A percentile compares a stretch with the other conserved stretches of the same genome.
Conservation (phyloP, 2,888 invertebrate genomes). For the Pristionchus mayeri region DNA sequence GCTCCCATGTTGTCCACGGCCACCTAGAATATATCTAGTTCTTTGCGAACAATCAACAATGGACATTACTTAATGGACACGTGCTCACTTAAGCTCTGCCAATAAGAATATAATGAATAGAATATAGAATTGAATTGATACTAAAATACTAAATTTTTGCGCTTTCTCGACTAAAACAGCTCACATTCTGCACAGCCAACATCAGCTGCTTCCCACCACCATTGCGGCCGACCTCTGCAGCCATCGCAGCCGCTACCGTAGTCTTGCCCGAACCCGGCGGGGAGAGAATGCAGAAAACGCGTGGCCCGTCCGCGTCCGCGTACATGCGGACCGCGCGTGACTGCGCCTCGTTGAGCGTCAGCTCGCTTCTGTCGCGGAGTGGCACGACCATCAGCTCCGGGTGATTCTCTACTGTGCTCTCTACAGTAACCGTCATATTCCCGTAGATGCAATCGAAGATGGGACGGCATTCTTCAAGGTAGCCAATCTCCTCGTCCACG, state of each 20-base stretch:
- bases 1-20: constrained; percentile 27
- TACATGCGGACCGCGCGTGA: not conserved
- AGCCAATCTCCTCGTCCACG: not conserved
- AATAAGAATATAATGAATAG: not conserved
- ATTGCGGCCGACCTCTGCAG: not conserved
- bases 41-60: not conserved
- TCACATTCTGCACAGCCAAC: too few relatives aligned
- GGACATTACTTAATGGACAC: not conserved
- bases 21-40: not conserved
- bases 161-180: too few relatives aligned
- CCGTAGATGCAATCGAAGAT: not conserved
- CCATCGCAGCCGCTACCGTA: too few relatives aligned
- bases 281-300: not conserved
- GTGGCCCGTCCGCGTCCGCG: not conserved
- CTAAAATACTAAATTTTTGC: not conserved
- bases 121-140: not conserved
- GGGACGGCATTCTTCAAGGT: not conserved
- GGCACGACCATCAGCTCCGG: not conserved
- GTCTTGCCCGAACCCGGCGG: constrained; percentile 13
- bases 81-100: too few relatives aligned
- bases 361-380: not conserved
- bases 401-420: not conserved
- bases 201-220: not conserved
- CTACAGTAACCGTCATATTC: not conserved
- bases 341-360: not conserved